Base-by-base conservation (phyloP, 2,797 vertebrate genomes). In the Galagoides demidoff region DNA sequence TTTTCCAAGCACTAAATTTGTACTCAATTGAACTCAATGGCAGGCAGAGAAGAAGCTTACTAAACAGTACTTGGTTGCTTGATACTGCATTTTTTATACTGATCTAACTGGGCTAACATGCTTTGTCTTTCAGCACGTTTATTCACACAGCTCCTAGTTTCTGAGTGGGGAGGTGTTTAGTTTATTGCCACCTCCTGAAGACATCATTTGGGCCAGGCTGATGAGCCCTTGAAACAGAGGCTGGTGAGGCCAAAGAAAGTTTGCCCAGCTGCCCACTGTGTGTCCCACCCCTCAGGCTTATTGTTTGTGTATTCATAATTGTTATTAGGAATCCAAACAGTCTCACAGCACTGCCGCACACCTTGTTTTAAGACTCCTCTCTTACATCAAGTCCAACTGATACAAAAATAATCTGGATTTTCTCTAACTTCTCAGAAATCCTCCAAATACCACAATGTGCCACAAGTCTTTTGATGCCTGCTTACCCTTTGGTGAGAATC, bases 401-500 rank as follows among this genome's bases (percentile, higher is more conserved):
- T 61, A 78, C 0, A 27, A 94, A 77, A 95, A 89, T 85, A 86
- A 74, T 64, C 77, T 82, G n/a, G 17, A 76, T 90, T 70, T 77
- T 95, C n/a, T 49, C 82, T 55, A 11, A 66, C 39, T 92, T 94
- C 73, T 95, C 86, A 92, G 61, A 96, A 89, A 92, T 82, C 73
- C 49, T 97, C 86, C 81, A 52, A 90, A 85, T 73, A 86, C 76
- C 55, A 39, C 55, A 70, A 45, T 77, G 17, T 91, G 66, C 52
- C 19, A 20, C 13, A 90, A 31, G 70, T 64, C 77, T 93, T 96
- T 61, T 22, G 19, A 4, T 68, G 86, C 45, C 93, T 83, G 43
- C 17, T 82, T 37, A 63, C 37, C 64, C 34, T 86, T 66, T 63
- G 43, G 49, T 61, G 34, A 77, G 87, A 89, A 68, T 92, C 39